These are phyloP conservation scores for Carollia perspicillata DNA, from an alignment of 2,113 vertebrate species.

Conservation along the genomic window DNA sequence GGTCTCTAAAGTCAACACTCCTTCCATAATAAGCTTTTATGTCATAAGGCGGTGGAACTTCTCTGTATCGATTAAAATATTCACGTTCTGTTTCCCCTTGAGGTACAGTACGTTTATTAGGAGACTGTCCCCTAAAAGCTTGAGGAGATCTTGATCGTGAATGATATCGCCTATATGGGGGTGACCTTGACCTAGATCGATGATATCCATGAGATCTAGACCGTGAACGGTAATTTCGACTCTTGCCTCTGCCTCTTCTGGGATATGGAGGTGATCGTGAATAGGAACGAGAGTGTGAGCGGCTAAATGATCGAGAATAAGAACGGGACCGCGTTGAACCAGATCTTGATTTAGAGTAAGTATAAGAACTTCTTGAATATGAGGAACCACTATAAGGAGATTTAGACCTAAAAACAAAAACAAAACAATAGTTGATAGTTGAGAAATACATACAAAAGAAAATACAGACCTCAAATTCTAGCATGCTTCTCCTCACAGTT, in stretches of 20 bases:
- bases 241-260: constrained; percentile 86
- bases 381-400: constrained; percentile 92
- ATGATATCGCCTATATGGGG: constrained; percentile 86
- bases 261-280: constrained; percentile 88
- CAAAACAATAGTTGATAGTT: constrained; percentile 70
- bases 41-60: constrained; percentile 88
- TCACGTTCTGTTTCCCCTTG: constrained; percentile 84
- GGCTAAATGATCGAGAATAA: constrained; percentile 91
- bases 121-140: constrained; percentile 87
- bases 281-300: constrained; percentile 91
- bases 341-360: constrained; percentile 93
- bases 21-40: constrained; percentile 88
- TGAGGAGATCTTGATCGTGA: constrained; percentile 91
- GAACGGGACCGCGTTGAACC: constrained; percentile 89
- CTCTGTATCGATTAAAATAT: constrained; percentile 87
- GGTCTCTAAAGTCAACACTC: constrained; percentile 86
- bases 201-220: constrained; percentile 90
- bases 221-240: constrained; percentile 87
- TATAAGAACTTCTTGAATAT: constrained; percentile 89
- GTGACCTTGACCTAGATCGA: constrained; percentile 91
- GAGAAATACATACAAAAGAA: constrained; percentile 71
- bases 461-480: constrained; percentile 61
- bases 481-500: constrained; percentile 59
- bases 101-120: constrained; percentile 87
- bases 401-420: constrained; percentile 89